These are phyloP conservation scores for Pelobates fuscus DNA, from an alignment of 2,113 vertebrate species.

Conservation along the genomic window DNA sequence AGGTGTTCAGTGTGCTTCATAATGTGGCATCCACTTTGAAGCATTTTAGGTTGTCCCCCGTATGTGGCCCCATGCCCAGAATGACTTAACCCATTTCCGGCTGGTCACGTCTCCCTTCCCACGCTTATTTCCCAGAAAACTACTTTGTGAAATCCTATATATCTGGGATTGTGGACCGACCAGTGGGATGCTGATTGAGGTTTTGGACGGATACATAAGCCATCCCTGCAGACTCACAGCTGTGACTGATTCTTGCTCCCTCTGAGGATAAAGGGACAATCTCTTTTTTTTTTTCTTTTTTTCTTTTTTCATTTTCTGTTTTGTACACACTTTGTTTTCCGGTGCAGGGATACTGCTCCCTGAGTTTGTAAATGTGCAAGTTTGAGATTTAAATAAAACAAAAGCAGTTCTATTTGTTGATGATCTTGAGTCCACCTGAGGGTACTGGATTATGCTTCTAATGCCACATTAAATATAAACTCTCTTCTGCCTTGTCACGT, in stretches of 20 bases:
- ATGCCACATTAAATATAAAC: too few relatives aligned
- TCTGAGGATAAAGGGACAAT: not conserved
- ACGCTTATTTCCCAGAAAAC: not conserved
- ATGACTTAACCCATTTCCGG: not conserved
- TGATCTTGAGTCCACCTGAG: not conserved
- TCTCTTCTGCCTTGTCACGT: too few relatives aligned
- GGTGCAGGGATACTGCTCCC: conserved; percentile 15
- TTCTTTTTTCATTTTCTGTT: not conserved
- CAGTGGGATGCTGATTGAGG: not conserved
- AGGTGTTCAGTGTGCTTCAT: not conserved
- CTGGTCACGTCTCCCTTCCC: not conserved
- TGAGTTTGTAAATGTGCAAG: conserved; percentile 45
- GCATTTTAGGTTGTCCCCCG: not conserved
- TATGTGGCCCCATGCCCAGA: not conserved
- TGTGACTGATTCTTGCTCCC: not conserved
- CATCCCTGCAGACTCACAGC: not conserved
- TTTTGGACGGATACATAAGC: not conserved
- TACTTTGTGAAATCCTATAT: not conserved
- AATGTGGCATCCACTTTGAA: not conserved
- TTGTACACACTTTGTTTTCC: conserved; percentile 45
- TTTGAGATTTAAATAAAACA: conserved; percentile 41
- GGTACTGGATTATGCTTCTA: too few relatives aligned
- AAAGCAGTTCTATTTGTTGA: conserved; percentile 15
- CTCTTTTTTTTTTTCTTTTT: not conserved
- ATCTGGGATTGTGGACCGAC: not conserved